Evolutionary conservation across 2,888 invertebrate genomes (phyloP), one percentile per base, ranked within the genome.

Genomic region (Phortica okadai): DNA sequence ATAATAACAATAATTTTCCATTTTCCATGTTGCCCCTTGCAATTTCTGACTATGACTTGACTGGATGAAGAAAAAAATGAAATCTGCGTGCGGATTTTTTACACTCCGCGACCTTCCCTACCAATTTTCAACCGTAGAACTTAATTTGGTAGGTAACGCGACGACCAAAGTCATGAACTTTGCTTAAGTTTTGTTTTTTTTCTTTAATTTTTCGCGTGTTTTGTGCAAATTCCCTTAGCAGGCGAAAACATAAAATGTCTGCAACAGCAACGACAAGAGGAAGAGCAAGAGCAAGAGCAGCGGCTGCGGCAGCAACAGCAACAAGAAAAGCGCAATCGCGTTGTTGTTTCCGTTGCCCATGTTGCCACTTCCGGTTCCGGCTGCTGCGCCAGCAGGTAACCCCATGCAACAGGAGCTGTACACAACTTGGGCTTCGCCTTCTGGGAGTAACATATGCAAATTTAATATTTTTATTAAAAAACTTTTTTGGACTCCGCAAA

Each of bases 401-500:
- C 83, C 81, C 75, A 79, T 84, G 85, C 82, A 84, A 85, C 84
- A n/a, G 59, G 59, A 59, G 59, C 16, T 14, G 59, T 41, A 42
- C 14, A n/a, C 66, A 16, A n/a, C 59, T 59, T n/a, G 6, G 33
- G 41, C 7, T 42, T 76, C 66, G 72, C 64, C 75, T 77, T 82
- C 82, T 82, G 85, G 80, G 79, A 80, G 80, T 80, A 85, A 83
- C 83, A 85, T 86, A 86, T 87, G 87, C 84, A 86, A 86, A 86
- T 86, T 87, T 86, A 87, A 86, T 87, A 86, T 86, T 87, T 87
- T 87, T 87, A 87, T 87, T 87, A 87, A 87, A 87, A 87, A 87
- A 87, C 76, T 87, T 87, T 84, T 82, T 81, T 86, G 79, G 77
- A 82, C 82, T 80, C 77, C 80, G 82, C 82, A 81, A 82, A 82